Conservation (phyloP, 2,797 vertebrate species). For the Rhinoraja longicauda region DNA sequence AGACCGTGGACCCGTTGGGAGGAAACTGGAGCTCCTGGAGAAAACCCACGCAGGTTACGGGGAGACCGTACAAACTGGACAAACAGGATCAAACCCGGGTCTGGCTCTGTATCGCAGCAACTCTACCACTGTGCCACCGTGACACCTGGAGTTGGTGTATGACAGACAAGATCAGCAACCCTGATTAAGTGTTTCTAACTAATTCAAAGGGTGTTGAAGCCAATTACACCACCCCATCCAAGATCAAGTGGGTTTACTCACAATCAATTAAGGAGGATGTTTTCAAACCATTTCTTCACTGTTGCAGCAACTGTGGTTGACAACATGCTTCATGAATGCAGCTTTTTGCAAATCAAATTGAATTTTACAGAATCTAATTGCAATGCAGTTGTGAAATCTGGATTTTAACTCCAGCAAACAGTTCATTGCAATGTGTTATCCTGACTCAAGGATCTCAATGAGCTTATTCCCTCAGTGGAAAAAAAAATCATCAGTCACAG, state of each 20-base stretch:
- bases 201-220: background rate
- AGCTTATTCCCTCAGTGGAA: background rate
- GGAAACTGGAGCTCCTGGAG: no score
- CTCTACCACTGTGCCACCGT: no score
- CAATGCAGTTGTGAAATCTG: background rate
- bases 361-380: background rate
- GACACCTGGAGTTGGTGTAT: background rate
- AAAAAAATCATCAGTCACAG: background rate
- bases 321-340: background rate
- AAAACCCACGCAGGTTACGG: no score
- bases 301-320: background rate
- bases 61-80: no score
- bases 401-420: background rate
- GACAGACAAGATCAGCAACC: background rate
- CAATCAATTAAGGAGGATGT: background rate
- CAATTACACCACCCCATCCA: background rate
- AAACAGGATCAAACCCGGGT: no score
- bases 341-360: background rate
- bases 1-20: no score
- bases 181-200: background rate
- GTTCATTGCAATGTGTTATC: background rate
- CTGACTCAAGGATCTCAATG: background rate
- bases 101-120: no score
- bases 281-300: background rate
- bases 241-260: background rate